Conservation (phyloP, 2,113 vertebrate genomes). For the Cisticola juncidis region DNA sequence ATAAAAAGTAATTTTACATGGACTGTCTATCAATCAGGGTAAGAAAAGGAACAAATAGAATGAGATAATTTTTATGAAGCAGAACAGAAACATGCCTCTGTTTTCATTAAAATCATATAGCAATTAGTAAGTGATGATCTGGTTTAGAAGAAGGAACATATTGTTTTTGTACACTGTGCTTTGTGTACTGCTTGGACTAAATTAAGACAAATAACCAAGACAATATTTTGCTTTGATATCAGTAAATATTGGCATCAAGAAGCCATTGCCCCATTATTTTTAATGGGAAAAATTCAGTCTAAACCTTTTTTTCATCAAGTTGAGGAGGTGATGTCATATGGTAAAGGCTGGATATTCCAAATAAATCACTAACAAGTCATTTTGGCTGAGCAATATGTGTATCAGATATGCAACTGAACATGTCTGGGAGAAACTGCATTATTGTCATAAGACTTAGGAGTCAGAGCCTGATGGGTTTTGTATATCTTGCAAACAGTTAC, state of each 20-base stretch:
- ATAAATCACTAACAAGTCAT: constrained; percentile 63
- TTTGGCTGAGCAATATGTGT: constrained; percentile 39
- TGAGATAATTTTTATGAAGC: background rate
- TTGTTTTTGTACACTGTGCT: constrained; percentile 49
- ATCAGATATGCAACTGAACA: constrained; percentile 61
- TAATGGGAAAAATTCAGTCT: constrained; percentile 51
- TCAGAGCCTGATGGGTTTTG: constrained; percentile 45
- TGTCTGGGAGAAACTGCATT: constrained; percentile 53
- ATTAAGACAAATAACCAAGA: constrained; percentile 61
- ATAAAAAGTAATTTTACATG: background rate
- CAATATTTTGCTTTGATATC: constrained; percentile 66
- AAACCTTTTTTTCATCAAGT: constrained; percentile 66
- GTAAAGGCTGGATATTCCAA: constrained; percentile 55
- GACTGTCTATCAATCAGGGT: background rate
- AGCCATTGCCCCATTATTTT: constrained; percentile 60
- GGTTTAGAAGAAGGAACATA: constrained; percentile 53
- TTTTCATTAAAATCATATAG: constrained; percentile 54
- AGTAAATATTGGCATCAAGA: constrained; percentile 60
- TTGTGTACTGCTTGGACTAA: constrained; percentile 60
- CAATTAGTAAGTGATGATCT: constrained; percentile 44
- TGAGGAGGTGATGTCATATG: constrained; percentile 67
- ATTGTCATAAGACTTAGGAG: constrained; percentile 47
- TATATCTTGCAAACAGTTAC: constrained; percentile 46
- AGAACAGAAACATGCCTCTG: constrained; percentile 25
- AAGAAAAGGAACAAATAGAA: background rate